Percentiles rank a stretch among this genome's conserved stretches.
These are phyloP conservation scores for Gortyna flavago DNA, from an alignment of 2,888 invertebrate species.

Conservation along the genomic window DNA sequence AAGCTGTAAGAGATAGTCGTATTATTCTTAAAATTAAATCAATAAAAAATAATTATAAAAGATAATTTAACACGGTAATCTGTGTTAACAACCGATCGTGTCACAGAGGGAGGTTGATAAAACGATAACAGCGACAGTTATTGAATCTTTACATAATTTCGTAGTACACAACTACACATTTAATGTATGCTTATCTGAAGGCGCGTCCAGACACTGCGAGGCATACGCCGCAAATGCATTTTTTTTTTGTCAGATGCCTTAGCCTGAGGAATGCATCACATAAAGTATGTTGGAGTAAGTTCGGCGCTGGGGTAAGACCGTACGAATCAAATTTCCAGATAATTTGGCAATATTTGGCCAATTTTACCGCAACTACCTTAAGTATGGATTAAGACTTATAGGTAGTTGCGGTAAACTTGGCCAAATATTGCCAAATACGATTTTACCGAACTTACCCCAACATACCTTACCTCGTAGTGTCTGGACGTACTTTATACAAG, in stretches of 20 bases:
- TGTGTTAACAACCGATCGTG: neutral
- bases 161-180: neutral
- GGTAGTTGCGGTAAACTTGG: no score
- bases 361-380: no score
- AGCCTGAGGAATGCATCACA: neutral
- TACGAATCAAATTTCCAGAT: no score
- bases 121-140: neutral
- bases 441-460: no score
- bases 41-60: neutral
- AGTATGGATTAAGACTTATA: no score
- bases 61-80: constrained; percentile 14
- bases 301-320: no score
- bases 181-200: constrained; percentile 5
- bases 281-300: no score
- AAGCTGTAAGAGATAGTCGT: neutral
- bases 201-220: neutral
- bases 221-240: neutral
- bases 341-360: no score
- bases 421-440: no score
- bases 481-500: neutral
- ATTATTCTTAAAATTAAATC: neutral
- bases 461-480: neutral
- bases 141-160: constrained; percentile 1
- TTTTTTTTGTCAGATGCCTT: neutral
- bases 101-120: neutral